Base-by-base conservation (phyloP, 2,888 invertebrate species). In the Yponomeuta sedellus region DNA sequence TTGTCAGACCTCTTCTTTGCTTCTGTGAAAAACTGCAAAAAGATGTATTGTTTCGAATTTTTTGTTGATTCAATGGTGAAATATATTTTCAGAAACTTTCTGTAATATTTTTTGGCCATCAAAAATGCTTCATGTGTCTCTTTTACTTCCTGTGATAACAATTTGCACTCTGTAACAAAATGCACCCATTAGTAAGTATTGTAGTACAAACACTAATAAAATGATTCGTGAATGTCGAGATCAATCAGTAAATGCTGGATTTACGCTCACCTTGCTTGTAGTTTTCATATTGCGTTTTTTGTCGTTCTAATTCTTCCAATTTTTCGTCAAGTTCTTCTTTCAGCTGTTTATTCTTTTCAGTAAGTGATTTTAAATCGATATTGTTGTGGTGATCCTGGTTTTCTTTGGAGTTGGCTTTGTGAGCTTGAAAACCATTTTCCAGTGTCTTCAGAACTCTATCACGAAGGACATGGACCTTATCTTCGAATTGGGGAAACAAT, bases 41-140 rank as follows among this genome's bases (percentile, higher is more conserved):
- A 87, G 65, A 91, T 78, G 40, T 74, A 77, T 71, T 87, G 86
- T 19, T 74, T 77, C 6, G 74, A 74, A 56, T 72, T 74, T 66
- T 72, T 78, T 69, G 71, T 83, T 0, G 80, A 74, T 73, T 91
- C 88, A 70, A 88, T 80, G 2, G 83, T 81, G 67, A 79, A 87
- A 69, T 91, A 91, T 64, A 90, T 80, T 70, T 86, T 90, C 19
- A 92, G 74, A 70, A 76, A 81, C 68, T 84, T 90, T 68, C 89
- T 91, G 65, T 87, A 91, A 74, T 77, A 85, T 69, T 89, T 90
- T 70, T 87, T 90, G 2, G 90, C 88, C 84, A 85, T 85, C 63
- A 91, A 75, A 73, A 87, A 90, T 69, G 91, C 88, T 77, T 90
- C 90, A 78, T 91, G 86, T 8, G 83, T 89, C 68, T 89, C 86